A percentile compares a stretch with the other conserved stretches of the same genome.
Evolutionary conservation across 2,797 vertebrate genomes (phyloP).

Genomic region (Etheostoma perlongum): DNA sequence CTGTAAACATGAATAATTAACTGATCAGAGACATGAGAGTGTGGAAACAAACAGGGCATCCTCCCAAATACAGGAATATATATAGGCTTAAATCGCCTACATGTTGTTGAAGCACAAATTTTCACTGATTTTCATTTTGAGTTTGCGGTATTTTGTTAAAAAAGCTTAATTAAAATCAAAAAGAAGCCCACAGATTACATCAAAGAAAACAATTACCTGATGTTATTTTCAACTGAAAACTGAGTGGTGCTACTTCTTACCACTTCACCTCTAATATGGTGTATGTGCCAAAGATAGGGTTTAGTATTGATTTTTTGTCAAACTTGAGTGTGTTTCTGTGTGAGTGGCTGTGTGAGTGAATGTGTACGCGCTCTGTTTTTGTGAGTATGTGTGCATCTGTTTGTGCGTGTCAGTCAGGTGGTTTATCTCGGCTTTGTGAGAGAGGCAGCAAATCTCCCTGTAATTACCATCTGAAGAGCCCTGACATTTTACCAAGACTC

Average conservation of each 20-base stretch:
- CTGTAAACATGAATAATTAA: conserved; percentile 18
- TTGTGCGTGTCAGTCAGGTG: conserved; percentile 64
- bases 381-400: conserved; percentile 19
- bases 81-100: neutral
- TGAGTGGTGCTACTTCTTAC: conserved; percentile 37
- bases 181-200: neutral
- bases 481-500: conserved; percentile 79
- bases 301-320: conserved; percentile 65
- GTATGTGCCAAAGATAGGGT: conserved; percentile 35
- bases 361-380: conserved; percentile 19
- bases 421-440: conserved; percentile 72
- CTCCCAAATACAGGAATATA: neutral
- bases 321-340: conserved; percentile 44
- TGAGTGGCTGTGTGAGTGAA: conserved; percentile 3
- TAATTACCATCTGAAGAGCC: conserved; percentile 80
- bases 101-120: neutral
- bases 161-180: neutral
- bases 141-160: neutral
- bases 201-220: conserved; percentile 1
- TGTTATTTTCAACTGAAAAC: conserved; percentile 10
- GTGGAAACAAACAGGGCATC: neutral
- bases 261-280: conserved; percentile 28
- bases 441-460: conserved; percentile 77
- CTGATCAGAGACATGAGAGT: neutral
- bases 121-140: neutral